Percentiles rank a stretch among this genome's conserved stretches.
Evolutionary conservation across 53 echinoderm and acorn worm genomes (phyloP).

Genomic region (Stichopus horrens): DNA sequence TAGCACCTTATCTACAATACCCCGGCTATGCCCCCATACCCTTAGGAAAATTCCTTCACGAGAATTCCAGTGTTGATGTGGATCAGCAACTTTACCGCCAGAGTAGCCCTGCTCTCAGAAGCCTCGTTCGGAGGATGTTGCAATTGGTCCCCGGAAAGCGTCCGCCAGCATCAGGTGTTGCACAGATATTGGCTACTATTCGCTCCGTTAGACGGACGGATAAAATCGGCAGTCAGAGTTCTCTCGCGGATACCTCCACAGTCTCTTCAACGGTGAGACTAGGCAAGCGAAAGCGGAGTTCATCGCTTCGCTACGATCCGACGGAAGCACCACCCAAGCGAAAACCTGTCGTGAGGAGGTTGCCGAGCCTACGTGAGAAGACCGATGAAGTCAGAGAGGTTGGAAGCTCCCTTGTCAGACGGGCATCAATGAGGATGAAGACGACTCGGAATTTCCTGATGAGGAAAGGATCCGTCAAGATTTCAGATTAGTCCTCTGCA

Average conservation of each 20-base stretch:
- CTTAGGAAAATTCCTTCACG: constrained; percentile 80
- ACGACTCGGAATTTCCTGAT: constrained; percentile 65
- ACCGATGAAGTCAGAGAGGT: constrained; percentile 40
- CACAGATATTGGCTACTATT: constrained; percentile 70
- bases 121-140: constrained; percentile 77
- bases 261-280: constrained; percentile 26
- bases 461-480: constrained; percentile 65
- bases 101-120: constrained; percentile 75
- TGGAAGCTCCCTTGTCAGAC: constrained; percentile 68
- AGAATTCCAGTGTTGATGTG: constrained; percentile 85
- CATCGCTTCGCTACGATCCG: constrained; percentile 53
- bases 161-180: constrained; percentile 79
- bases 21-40: constrained; percentile 93
- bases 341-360: neutral
- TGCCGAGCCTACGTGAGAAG: constrained; percentile 61
- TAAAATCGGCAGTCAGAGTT: constrained; percentile 12
- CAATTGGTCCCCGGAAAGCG: constrained; percentile 66
- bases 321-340: constrained; percentile 28
- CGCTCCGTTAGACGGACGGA: constrained; percentile 10
- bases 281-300: constrained; percentile 50
- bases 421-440: constrained; percentile 68
- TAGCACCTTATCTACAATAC: constrained; percentile 59
- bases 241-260: constrained; percentile 48
- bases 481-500: constrained; percentile 46
- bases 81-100: constrained; percentile 83